Conservation (phyloP, 2,888 invertebrate species). For the Microctonus aethiopoides region DNA sequence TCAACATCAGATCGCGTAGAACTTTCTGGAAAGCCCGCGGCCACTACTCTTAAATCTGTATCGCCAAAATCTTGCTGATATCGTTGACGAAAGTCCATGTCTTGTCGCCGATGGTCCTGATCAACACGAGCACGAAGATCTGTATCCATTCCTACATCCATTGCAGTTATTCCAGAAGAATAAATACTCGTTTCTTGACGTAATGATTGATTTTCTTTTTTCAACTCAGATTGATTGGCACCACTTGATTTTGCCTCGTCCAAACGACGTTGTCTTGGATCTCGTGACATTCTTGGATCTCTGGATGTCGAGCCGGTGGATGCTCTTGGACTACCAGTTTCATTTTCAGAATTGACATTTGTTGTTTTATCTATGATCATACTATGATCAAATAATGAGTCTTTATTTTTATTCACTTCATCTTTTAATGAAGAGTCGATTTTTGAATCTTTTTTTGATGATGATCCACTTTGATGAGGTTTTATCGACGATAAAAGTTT, state of each 20-base stretch:
- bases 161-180: constrained; percentile 61
- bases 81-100: constrained; percentile 70
- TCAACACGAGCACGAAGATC: constrained; percentile 61
- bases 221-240: constrained; percentile 48
- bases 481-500: constrained; percentile 74
- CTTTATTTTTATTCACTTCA: constrained; percentile 35
- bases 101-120: constrained; percentile 66
- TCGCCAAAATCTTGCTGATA: constrained; percentile 70
- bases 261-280: constrained; percentile 56
- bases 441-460: constrained; percentile 43
- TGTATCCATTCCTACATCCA: constrained; percentile 59
- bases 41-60: constrained; percentile 73
- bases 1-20: constrained; percentile 75
- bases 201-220: constrained; percentile 52
- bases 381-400: constrained; percentile 24
- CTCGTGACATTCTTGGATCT: constrained; percentile 64
- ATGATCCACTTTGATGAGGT: constrained; percentile 56
- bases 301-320: constrained; percentile 53
- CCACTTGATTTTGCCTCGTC: constrained; percentile 54
- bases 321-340: constrained; percentile 52
- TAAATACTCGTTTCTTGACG: constrained; percentile 64
- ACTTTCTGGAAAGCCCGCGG: constrained; percentile 45
- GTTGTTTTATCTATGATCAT: not conserved
- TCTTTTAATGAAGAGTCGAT: constrained; percentile 37
- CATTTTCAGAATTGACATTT: constrained; percentile 47